These are phyloP conservation scores for Coenonympha arcania DNA, from an alignment of 2,888 invertebrate genomes.

Conservation along the genomic window DNA sequence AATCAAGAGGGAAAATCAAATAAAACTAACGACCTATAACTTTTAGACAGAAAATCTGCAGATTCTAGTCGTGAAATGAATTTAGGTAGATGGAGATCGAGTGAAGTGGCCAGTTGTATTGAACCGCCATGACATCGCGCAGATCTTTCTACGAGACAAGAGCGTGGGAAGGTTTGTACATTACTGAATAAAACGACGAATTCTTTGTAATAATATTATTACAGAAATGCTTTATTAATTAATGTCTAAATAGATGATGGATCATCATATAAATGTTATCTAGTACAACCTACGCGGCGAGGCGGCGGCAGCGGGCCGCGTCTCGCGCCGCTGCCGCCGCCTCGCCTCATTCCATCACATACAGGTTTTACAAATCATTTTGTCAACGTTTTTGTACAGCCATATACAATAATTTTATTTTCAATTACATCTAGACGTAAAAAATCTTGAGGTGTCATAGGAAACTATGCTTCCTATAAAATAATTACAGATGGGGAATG, in stretches of 20 bases:
- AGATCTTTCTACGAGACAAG: too few species aligned
- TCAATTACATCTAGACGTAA: constrained; percentile 74
- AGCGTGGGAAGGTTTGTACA: too few species aligned
- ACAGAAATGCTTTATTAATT: constrained; percentile 80
- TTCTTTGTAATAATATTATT: constrained; percentile 75
- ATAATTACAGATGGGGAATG: constrained; percentile 73
- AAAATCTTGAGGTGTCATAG: constrained; percentile 73
- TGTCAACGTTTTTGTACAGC: constrained; percentile 74
- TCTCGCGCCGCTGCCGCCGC: constrained; percentile 54
- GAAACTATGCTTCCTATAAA: constrained; percentile 74
- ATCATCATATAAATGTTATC: constrained; percentile 76
- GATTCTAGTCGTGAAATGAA: too few species aligned
- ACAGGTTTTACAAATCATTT: constrained; percentile 72
- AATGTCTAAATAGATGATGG: constrained; percentile 79
- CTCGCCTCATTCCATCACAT: constrained; percentile 67
- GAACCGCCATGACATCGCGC: too few species aligned
- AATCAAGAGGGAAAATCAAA: too few species aligned
- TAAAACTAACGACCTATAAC: too few species aligned
- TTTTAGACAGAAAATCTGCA: too few species aligned
- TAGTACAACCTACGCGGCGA: constrained; percentile 70
- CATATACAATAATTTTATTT: constrained; percentile 76
- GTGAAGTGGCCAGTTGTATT: too few species aligned
- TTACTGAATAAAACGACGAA: constrained; percentile 58
- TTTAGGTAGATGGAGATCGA: too few species aligned
- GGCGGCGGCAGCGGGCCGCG: constrained; percentile 58